Evolutionary conservation across 2,797 vertebrate genomes (phyloP), one percentile per base, ranked within the genome.

Genomic region (Protosalanx chinensis): DNA sequence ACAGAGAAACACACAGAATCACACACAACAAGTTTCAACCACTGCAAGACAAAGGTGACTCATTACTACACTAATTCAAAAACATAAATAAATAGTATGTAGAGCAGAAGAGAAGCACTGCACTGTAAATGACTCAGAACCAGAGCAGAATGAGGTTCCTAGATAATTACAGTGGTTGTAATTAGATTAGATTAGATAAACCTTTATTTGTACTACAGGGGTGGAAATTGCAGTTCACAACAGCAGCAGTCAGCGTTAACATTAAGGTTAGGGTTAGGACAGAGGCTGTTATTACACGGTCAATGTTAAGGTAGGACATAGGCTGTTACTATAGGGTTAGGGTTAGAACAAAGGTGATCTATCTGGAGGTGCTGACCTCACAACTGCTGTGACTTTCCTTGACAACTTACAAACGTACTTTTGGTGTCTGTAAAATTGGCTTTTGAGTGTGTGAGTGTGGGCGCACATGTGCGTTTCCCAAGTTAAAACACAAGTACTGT

Each of bases 321-420:
- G 8, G 37, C 37, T 12, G 37, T 41, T 41, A 12, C 12, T 10
- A 41, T 35, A 27, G 23, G 33, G 37, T 41, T 8, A 41, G 37
- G 37, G 37, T 41, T 41, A 12, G 37, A 41, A 10, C 37, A 41
- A 10, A 41, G 10, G 37, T 12, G 2, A 7, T 37, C 6, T 37
- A 37, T 37, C 35, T 37, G 35, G 35, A 37, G 61, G 61, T 18
- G 7, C 10, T 65, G 20, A 37, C 20, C 3, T 65, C 32, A 30
- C 23, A 27, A 27, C 33, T 57, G 33, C 41, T 78, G n/a, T 71
- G 33, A 35, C 33, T 46, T 60, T 79, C 58, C 23, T 74, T 72
- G 81, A 71, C 73, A 68, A 72, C 18, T 35, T 60, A 75, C 74
- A 32, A 74, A 81, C 76, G 69, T 53, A 46, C 65, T 72, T 71